phyloP scores from a whole-genome alignment of 1,140 invertebrate species.

The Rhizoglyphus robini region DNA sequence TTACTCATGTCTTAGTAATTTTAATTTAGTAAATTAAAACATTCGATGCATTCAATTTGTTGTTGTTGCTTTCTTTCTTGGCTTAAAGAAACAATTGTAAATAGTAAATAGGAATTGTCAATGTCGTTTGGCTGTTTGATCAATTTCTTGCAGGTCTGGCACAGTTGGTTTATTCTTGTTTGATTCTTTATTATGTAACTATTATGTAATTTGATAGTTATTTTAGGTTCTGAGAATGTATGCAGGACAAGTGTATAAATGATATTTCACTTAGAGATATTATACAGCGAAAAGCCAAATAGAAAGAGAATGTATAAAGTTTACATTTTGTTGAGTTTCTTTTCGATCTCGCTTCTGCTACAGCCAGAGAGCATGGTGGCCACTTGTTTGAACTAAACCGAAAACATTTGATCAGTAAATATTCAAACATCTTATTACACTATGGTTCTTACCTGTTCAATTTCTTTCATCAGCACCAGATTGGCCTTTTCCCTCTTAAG shows the following conservation, averaged over 20 bases:
- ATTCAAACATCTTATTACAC: neutral
- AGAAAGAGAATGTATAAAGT: neutral
- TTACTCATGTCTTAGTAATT: no score
- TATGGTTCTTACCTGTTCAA: conserved; percentile 58
- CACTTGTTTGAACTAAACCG: neutral
- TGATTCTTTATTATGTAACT: neutral
- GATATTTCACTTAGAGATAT: no score
- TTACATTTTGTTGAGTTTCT: neutral
- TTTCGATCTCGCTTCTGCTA: neutral
- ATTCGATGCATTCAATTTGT: no score
- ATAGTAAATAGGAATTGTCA: no score
- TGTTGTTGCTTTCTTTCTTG: no score
- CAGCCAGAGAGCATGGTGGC: neutral
- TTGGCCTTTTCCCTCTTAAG: conserved; percentile 86
- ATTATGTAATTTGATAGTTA: neutral
- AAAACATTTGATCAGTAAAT: neutral
- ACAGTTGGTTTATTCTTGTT: conserved; percentile 85
- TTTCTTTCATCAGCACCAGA: conserved; percentile 66
- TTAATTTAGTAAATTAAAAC: no score
- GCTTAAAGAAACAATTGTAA: no score
- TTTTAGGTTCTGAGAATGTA: conserved; percentile 61
- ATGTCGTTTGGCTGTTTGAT: no score
- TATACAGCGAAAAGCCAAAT: no score
- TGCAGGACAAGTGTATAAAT: no score
- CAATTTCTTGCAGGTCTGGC: no score